These are phyloP conservation scores for Tinamus major DNA, from an alignment of 2,797 vertebrate species.

Conservation along the genomic window DNA sequence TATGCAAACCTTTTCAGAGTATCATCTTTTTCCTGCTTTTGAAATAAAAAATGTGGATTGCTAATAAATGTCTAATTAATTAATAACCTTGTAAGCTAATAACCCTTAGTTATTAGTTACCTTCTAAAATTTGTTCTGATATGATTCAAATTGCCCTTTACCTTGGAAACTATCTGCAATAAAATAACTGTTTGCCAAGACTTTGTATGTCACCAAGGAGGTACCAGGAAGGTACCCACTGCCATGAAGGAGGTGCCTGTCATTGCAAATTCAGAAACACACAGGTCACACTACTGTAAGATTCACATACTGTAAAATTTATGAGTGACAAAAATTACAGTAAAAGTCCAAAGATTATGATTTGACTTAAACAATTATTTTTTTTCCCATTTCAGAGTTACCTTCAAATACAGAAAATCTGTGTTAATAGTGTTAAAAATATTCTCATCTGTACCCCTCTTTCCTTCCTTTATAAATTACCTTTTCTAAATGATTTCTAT, in stretches of 20 bases:
- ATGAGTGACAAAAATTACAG: neutral
- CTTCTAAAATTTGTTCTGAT: neutral
- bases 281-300: neutral
- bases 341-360: neutral
- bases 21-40: neutral
- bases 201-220: neutral
- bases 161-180: neutral
- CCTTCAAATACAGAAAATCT: neutral
- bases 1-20: neutral
- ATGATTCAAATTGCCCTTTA: constrained; percentile 1
- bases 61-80: neutral
- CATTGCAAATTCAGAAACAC: neutral
- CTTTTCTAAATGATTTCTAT: neutral
- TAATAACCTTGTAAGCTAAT: neutral
- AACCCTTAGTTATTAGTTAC: neutral
- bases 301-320: neutral
- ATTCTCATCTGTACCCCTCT: neutral
- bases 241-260: neutral
- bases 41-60: neutral
- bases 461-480: neutral
- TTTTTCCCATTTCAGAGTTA: neutral
- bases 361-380: neutral
- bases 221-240: neutral
- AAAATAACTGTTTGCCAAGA: neutral
- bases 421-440: neutral